A percentile compares a stretch with the other conserved stretches of the same genome.
Conservation (phyloP, 53 echinoderm and acorn worm genomes). For the Mesocentrotus franciscanus region DNA sequence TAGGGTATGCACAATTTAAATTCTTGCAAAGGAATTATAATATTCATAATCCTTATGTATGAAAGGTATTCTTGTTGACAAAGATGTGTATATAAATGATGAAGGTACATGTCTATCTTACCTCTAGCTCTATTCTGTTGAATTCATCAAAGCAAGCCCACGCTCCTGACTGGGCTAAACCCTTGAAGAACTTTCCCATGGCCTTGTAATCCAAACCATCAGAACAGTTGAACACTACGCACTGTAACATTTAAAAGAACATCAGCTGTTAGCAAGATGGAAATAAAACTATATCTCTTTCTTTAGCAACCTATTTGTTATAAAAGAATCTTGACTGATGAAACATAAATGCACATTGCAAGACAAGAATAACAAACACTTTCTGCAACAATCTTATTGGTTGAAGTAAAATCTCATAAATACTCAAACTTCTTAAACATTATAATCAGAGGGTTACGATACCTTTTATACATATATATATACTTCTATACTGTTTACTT, state of each 20-base stretch:
- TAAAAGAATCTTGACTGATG: not conserved
- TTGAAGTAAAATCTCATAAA: not conserved
- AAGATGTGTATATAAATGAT: no score
- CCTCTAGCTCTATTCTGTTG: slow-evolving; percentile 98
- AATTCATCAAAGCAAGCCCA: slow-evolving; percentile 99
- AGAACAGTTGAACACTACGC: slow-evolving; percentile 99
- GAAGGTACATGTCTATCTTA: slow-evolving; percentile 9
- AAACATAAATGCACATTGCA: not conserved
- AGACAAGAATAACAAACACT: not conserved
- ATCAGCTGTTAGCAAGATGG: not conserved
- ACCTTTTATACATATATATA: no score
- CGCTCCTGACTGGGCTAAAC: slow-evolving; percentile 91
- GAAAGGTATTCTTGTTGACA: no score
- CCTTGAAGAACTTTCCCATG: slow-evolving; percentile 94
- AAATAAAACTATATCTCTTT: not conserved
- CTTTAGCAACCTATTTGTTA: not conserved
- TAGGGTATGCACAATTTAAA: no score
- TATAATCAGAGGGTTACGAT: no score
- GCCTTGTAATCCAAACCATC: slow-evolving; percentile 99
- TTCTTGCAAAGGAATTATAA: no score
- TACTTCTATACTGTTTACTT: no score
- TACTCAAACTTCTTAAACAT: no score
- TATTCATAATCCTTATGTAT: no score
- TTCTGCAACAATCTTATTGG: not conserved
- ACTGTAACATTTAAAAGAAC: slow-evolving; percentile 63